These are phyloP conservation scores for Gymnopithys bicolor DNA, from an alignment of 2,797 vertebrate genomes.

Conservation along the genomic window DNA sequence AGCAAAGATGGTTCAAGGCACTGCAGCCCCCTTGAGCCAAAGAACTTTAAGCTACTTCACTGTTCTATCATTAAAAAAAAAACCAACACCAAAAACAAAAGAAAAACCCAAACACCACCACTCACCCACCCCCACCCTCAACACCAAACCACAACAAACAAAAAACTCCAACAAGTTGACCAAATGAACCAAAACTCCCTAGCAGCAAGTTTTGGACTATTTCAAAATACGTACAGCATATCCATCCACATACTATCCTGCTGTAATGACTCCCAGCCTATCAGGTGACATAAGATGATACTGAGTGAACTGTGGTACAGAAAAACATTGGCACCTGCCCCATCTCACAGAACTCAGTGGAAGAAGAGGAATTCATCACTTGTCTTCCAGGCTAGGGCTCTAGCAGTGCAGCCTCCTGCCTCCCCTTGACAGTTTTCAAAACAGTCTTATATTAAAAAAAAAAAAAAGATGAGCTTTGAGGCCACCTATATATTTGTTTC, in stretches of 20 bases:
- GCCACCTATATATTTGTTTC: background rate
- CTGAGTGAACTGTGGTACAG: background rate
- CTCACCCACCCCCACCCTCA: no score
- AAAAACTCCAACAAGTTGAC: background rate
- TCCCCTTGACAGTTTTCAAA: background rate
- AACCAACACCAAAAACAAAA: background rate
- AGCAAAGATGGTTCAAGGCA: background rate
- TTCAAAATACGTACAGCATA: background rate
- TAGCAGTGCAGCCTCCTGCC: background rate
- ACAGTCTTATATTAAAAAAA: background rate
- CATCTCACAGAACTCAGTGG: background rate
- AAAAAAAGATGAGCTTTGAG: background rate
- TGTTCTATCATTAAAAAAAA: background rate
- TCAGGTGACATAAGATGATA: background rate
- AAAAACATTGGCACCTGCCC: background rate
- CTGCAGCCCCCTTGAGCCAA: background rate
- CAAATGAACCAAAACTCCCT: background rate
- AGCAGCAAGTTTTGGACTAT: background rate
- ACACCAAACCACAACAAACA: background rate
- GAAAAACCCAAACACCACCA: no score
- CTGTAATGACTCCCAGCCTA: background rate
- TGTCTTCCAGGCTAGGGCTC: fast-evolving
- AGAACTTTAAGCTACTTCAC: background rate
- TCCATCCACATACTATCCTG: background rate
- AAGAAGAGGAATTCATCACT: background rate